These are phyloP conservation scores for Leucoraja ocellata DNA, from an alignment of 2,797 vertebrate genomes.

Conservation along the genomic window DNA sequence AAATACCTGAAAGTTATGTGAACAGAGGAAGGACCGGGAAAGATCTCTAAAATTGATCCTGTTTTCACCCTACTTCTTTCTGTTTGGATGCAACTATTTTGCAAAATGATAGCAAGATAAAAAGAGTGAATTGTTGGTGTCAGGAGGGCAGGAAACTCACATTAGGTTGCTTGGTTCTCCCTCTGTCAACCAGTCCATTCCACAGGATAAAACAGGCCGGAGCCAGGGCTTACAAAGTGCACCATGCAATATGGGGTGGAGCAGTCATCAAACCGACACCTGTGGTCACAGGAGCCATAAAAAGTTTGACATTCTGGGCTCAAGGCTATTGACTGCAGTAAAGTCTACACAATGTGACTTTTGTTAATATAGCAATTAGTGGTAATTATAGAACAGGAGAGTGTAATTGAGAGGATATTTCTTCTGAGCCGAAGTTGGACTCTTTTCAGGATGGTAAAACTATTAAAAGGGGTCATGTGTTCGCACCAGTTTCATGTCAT, in stretches of 20 bases:
- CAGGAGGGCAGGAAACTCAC: constrained; percentile 24
- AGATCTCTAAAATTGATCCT: constrained; percentile 8
- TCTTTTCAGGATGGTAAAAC: constrained; percentile 47
- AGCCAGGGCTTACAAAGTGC: constrained; percentile 46
- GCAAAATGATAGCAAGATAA: neutral
- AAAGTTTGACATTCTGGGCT: constrained; percentile 41
- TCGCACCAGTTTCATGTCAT: constrained; percentile 43
- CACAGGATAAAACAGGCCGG: constrained; percentile 46
- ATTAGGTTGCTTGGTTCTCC: constrained; percentile 50
- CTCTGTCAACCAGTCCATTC: constrained; percentile 51
- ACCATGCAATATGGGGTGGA: constrained; percentile 39
- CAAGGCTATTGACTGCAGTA: constrained; percentile 39
- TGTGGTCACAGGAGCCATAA: constrained; percentile 36
- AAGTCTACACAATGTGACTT: constrained; percentile 44
- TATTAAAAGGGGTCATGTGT: constrained; percentile 43
- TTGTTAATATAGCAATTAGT: constrained; percentile 55
- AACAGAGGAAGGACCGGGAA: neutral
- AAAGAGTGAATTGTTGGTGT: constrained; percentile 41
- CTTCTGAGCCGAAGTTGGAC: constrained; percentile 42
- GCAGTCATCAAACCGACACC: constrained; percentile 26
- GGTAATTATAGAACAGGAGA: constrained; percentile 42
- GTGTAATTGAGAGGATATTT: constrained; percentile 44
- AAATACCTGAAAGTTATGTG: constrained; percentile 20
- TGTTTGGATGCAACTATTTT: constrained; percentile 10
- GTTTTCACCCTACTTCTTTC: constrained; percentile 4